A percentile compares a stretch with the other conserved stretches of the same genome.
These are phyloP conservation scores for Tolypeutes matacus DNA, from an alignment of 2,797 vertebrate genomes.

Conservation along the genomic window DNA sequence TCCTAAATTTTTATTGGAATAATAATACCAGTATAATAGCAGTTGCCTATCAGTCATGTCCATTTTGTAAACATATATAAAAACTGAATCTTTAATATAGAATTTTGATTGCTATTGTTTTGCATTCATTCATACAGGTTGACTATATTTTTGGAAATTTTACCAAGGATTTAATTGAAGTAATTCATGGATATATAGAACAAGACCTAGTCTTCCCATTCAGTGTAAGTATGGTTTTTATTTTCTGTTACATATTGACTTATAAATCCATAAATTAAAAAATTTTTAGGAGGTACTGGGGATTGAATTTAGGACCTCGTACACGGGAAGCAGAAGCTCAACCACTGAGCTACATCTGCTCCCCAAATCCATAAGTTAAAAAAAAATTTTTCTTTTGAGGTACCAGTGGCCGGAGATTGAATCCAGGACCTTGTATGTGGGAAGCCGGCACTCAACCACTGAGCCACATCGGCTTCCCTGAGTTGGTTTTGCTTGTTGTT, in stretches of 20 bases:
- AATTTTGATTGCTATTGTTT: not conserved
- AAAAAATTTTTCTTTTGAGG: no score
- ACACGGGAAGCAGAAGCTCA: no score
- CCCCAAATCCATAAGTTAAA: no score
- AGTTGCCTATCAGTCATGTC: not conserved
- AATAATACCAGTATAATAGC: not conserved
- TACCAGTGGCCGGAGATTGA: no score
- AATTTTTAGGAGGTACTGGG: not conserved
- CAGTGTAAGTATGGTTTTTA: constrained; percentile 88
- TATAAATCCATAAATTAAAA: not conserved
- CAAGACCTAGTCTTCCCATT: constrained; percentile 92
- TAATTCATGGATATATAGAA: constrained; percentile 92
- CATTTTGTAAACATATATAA: not conserved
- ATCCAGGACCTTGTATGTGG: no score
- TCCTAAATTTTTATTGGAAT: not conserved
- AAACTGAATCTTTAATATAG: not conserved
- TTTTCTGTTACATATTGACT: constrained; percentile 65
- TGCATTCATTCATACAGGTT: constrained; percentile 88
- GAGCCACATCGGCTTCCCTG: no score
- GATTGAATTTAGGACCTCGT: no score
- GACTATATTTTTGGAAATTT: constrained; percentile 95
- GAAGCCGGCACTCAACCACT: no score
- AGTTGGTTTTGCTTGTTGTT: no score
- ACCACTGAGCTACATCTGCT: no score
- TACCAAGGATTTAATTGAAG: constrained; percentile 92